Base-by-base conservation (phyloP, 1,140 invertebrate species). In the Pristionchus pacificus region DNA sequence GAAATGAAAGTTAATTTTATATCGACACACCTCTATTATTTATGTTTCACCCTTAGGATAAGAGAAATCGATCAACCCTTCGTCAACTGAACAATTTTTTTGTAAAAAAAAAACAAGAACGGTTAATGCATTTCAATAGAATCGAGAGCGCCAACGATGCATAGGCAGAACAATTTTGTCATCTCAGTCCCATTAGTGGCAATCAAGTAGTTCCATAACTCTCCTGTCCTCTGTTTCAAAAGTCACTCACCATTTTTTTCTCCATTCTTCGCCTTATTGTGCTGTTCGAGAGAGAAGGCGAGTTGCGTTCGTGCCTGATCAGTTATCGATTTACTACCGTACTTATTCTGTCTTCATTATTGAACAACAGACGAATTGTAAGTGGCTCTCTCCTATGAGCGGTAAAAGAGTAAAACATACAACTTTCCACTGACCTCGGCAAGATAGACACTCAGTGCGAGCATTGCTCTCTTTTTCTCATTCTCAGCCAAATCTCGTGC, bases 401-500 rank as follows among this genome's bases (percentile, higher is more conserved):
- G 28, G 28, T 24, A 61, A 61, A 65, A 31, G 62, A 13, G 13
- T 19, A 13, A 65, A 29, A 65, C 10, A 65, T 3, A 31, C 13
- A 31, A 65, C 14, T 14, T n/a, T n/a, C n/a, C 13, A 32, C 65
- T 15, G 14, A 66, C 65, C 30, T 6, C 70, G 6, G 70, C 65
- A n/a, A 73, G 38, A 68, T 73, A 73, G n/a, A 63, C 60, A 24
- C 71, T 66, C 10, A 73, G 31, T n/a, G 71, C 71, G 6, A 73
- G 25, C 0, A 73, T 60, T 19, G 71, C 71, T 13, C 71, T 60
- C 60, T 72, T 73, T 32, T 70, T 63, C 2, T 73, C 71, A 24
- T 73, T 73, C 0, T 65, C 71, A 0, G 71, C 33, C 58, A 72
- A 57, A 63, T 72, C 71, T 33, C 2, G n/a, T 1, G 55, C 57